phyloP scores from a whole-genome alignment of 2,113 vertebrate species.

The Podiceps cristatus region DNA sequence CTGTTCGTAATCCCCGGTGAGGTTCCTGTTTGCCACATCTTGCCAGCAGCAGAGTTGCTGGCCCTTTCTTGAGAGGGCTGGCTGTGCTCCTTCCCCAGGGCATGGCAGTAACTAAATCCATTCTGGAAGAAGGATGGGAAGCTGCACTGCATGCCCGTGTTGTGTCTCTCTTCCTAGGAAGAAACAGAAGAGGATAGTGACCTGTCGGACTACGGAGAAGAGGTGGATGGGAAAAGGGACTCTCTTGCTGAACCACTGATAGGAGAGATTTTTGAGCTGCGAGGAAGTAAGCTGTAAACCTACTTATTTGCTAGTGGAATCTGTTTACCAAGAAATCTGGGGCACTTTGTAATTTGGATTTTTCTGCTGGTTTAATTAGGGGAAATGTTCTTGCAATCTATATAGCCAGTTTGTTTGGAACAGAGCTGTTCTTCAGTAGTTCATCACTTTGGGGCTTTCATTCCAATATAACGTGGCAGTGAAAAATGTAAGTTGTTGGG shows the following conservation, averaged over 20 bases:
- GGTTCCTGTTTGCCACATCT: background rate
- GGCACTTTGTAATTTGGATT: rapidly evolving
- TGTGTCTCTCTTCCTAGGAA: slow-evolving; percentile 70
- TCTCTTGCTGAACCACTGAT: slow-evolving; percentile 95
- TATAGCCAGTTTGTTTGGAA: background rate
- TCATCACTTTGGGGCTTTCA: background rate
- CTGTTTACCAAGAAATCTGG: background rate
- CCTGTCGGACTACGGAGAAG: slow-evolving; percentile 92
- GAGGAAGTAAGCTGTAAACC: slow-evolving; percentile 90
- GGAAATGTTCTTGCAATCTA: background rate
- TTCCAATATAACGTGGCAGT: background rate
- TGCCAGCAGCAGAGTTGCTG: background rate
- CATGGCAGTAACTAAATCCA: background rate
- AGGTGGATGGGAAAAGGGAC: slow-evolving; percentile 89
- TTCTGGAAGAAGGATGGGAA: background rate
- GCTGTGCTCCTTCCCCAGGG: background rate
- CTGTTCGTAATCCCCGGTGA: background rate
- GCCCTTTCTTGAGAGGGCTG: background rate
- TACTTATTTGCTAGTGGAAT: background rate
- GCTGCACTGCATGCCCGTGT: background rate
- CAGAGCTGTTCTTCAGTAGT: background rate
- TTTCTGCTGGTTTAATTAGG: background rate
- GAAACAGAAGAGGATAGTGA: slow-evolving; percentile 90
- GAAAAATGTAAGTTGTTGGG: background rate
- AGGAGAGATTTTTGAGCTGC: slow-evolving; percentile 97